phyloP scores from a whole-genome alignment of 2,113 vertebrate species.

The Arizona elegans region DNA sequence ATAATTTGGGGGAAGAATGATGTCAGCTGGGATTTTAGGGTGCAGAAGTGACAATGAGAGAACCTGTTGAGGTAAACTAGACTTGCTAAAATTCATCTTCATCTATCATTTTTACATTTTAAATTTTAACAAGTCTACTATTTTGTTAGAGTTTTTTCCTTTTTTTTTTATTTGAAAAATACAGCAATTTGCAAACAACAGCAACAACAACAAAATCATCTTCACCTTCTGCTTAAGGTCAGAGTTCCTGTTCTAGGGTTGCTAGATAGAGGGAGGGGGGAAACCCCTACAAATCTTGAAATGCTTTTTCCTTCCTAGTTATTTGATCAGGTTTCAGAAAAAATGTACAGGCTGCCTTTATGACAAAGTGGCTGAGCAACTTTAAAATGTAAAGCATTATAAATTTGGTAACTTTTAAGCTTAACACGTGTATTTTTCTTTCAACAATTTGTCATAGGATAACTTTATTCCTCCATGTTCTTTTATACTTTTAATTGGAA shows the following conservation, averaged over 20 bases:
- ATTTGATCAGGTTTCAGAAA: neutral
- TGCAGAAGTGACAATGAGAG: neutral
- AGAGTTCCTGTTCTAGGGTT: neutral
- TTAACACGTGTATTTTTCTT: neutral
- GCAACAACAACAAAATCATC: neutral
- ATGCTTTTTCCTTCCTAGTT: neutral
- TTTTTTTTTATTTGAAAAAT: neutral
- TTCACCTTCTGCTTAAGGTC: neutral
- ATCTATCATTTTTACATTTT: neutral
- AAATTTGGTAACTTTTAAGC: neutral
- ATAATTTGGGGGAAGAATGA: neutral
- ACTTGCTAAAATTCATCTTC: neutral
- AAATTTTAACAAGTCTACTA: neutral
- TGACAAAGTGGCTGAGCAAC: neutral
- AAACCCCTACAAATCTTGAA: neutral
- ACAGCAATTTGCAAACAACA: neutral
- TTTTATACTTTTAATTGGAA: neutral
- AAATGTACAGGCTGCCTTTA: neutral
- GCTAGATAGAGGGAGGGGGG: too few species aligned
- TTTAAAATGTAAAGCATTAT: neutral
- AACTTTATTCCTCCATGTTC: neutral
- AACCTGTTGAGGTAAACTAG: neutral
- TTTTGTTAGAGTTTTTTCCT: neutral
- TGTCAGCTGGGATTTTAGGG: neutral
- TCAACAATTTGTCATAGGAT: neutral